phyloP scores from a whole-genome alignment of 1,140 invertebrate species.

The Anadara kagoshimensis region DNA sequence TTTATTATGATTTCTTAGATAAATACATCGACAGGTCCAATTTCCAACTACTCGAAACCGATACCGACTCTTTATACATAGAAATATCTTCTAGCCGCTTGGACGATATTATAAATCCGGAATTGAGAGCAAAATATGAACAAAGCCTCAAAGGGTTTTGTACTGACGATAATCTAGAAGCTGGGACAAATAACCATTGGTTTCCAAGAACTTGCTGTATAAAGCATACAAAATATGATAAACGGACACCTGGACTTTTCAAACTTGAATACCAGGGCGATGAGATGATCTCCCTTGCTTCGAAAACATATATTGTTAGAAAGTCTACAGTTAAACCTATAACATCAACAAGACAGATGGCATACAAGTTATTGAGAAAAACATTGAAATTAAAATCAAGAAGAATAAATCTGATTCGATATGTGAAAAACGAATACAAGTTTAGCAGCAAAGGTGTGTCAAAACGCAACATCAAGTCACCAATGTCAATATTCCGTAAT shows the following conservation, averaged over 20 bases:
- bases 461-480: conserved; percentile 14
- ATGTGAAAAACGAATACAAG: conserved; percentile 8
- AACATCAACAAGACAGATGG: conserved; percentile 3
- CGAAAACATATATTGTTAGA: conserved; percentile 34
- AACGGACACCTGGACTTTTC: conserved; percentile 18
- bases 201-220: conserved; percentile 22
- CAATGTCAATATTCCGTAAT: conserved; percentile 20
- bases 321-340: conserved; percentile 2
- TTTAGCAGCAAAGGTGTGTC: conserved; percentile 21
- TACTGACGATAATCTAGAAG: neutral
- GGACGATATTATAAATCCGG: conserved; percentile 16
- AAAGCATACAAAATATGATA: conserved; percentile 10
- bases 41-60: conserved; percentile 51
- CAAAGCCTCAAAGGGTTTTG: conserved; percentile 1
- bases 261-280: conserved; percentile 28
- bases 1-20: conserved; percentile 54
- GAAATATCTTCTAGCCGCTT: conserved; percentile 23
- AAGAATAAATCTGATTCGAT: neutral
- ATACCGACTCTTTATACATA: conserved; percentile 53
- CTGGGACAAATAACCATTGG: conserved; percentile 5
- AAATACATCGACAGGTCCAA: conserved; percentile 32
- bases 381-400: conserved; percentile 17
- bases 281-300: conserved; percentile 16
- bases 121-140: neutral
- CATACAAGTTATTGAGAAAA: conserved; percentile 14